Evolutionary conservation across 2,888 invertebrate genomes (phyloP).

Genomic region (Endotricha flammealis): DNA sequence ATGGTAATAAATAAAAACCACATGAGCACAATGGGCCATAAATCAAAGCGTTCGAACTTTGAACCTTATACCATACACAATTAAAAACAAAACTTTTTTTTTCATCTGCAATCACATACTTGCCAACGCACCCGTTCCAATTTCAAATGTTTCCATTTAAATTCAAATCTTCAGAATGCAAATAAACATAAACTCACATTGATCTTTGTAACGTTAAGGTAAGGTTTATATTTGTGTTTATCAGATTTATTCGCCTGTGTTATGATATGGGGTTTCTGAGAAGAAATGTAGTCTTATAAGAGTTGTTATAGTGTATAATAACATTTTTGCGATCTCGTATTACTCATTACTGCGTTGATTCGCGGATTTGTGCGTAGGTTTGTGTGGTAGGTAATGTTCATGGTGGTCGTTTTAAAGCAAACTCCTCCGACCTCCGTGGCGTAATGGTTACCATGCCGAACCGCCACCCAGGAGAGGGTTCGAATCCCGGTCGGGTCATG

Average conservation of each 20-base stretch:
- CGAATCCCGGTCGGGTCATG: too few relatives aligned
- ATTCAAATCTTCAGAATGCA: slow-evolving; percentile 51
- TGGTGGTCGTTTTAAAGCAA: too few relatives aligned
- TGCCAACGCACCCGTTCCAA: slow-evolving; percentile 49
- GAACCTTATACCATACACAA: slow-evolving; percentile 22
- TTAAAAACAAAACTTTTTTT: slow-evolving; percentile 13
- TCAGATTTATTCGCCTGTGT: slow-evolving; percentile 19
- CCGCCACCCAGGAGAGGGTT: too few relatives aligned
- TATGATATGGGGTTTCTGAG: slow-evolving; percentile 49
- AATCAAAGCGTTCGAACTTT: slow-evolving; percentile 15
- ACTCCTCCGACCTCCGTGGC: too few relatives aligned
- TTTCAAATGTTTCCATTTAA: slow-evolving; percentile 58
- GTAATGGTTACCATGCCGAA: too few relatives aligned
- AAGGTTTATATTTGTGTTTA: slow-evolving; percentile 15
- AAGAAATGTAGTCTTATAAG: slow-evolving; percentile 50
- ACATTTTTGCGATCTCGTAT: slow-evolving; percentile 58
- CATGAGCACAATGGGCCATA: neutral
- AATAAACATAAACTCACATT: slow-evolving; percentile 20
- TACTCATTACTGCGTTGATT: slow-evolving; percentile 44
- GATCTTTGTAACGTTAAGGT: slow-evolving; percentile 7
- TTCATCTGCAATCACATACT: slow-evolving; percentile 21
- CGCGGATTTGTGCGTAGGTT: slow-evolving; percentile 66
- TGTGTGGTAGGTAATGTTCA: too few relatives aligned
- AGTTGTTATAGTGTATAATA: slow-evolving; percentile 43
- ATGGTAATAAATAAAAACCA: slow-evolving; percentile 2